Evolutionary conservation across 2,888 invertebrate species (phyloP).

Genomic region (Brenthis ino): DNA sequence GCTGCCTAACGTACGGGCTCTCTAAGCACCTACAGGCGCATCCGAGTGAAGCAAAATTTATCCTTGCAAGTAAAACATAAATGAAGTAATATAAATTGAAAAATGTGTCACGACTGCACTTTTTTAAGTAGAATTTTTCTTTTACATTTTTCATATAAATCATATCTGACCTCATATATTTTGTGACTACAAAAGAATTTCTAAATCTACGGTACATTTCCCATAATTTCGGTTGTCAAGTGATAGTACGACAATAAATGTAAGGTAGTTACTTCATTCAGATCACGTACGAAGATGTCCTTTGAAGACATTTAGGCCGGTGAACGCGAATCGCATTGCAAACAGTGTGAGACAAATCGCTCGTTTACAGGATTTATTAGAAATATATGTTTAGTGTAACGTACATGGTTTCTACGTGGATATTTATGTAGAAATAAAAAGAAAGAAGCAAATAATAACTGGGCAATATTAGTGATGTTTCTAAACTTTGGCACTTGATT

Average conservation of each 20-base stretch:
- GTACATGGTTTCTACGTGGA: too few relatives aligned
- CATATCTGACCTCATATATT: neutral
- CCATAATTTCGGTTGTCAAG: conserved; percentile 24
- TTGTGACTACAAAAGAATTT: neutral
- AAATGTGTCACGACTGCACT: too few relatives aligned
- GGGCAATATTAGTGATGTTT: too few relatives aligned
- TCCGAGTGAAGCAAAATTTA: too few relatives aligned
- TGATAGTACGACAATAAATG: conserved; percentile 20
- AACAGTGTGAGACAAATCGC: conserved; percentile 33
- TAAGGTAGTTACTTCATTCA: conserved; percentile 22
- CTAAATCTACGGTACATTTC: conserved; percentile 3
- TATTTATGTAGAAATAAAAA: neutral
- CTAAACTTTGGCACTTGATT: too few relatives aligned
- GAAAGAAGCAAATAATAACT: too few relatives aligned
- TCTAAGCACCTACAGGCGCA: too few relatives aligned
- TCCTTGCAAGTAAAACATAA: too few relatives aligned
- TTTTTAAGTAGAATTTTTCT: too few relatives aligned
- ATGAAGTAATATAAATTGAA: too few relatives aligned
- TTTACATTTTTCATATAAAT: too few relatives aligned
- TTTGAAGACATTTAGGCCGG: conserved; percentile 40
- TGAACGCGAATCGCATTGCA: conserved; percentile 35
- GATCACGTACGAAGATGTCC: conserved; percentile 34
- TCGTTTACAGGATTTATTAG: conserved; percentile 31
- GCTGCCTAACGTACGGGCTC: too few relatives aligned
- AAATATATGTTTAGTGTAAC: conserved; percentile 6